Base-by-base conservation (phyloP, 2,113 vertebrate genomes). In the Anarhynchus alexandrinus region DNA sequence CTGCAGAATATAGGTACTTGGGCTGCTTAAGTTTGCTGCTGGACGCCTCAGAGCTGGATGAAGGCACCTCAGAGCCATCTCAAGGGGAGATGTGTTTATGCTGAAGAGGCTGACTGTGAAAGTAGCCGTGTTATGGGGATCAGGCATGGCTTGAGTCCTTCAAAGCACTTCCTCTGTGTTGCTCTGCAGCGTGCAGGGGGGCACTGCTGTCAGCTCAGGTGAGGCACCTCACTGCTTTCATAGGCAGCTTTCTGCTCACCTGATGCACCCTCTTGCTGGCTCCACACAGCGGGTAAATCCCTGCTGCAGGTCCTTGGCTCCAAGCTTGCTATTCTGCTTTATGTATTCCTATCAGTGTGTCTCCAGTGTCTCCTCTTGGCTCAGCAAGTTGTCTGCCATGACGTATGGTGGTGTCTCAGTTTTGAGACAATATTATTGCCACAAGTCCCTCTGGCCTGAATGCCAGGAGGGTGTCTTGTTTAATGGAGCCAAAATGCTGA, bases 261-360 rank as follows among this genome's bases (percentile, higher is more conserved):
- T 19, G 16, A 9, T 20, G 51, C 51, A 58, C 30, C 45, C 64
- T 81, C 57, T 47, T 45, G 19, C 11, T 11, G 32, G 20, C 69
- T 64, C 25, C 34, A 15, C 7, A 8, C 4, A 13, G 55, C 1
- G 6, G 27, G 47, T 51, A 36, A n/a, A 79, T 47, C 55, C 5
- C 0, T 0, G 0, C 36, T 27, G 59, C 36, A 36, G 30, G 4
- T 64, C 32, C 70, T 69, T 59, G 57, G 49, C 61, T 55, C 34
- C 0, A 1, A 76, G 62, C 73, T 84, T 26, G 15, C 29, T 7
- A 10, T 71, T 91, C 27, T 79, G 49, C 70, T 62, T 82, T 52
- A 15, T 0, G 0, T 38, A 49, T 73, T 74, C 73, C 73, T 52
- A 0, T 26, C 20, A 30, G 13, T 0, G 2, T 29, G 42, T 42